These are phyloP conservation scores for Pangasius mekongensis DNA, from an alignment of 2,797 vertebrate genomes.

Conservation along the genomic window DNA sequence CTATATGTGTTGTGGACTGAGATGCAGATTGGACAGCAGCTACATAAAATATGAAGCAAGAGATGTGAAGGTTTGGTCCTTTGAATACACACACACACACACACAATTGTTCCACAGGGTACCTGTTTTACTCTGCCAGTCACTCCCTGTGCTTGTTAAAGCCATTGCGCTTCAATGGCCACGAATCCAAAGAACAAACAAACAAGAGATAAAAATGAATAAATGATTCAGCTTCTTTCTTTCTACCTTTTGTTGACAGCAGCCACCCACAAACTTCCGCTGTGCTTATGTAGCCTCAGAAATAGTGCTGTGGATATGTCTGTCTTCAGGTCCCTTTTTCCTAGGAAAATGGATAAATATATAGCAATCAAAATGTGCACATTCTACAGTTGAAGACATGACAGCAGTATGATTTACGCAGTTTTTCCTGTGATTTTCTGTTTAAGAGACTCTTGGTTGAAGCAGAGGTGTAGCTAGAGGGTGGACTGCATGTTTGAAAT, in stretches of 20 bases:
- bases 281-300: slow-evolving; percentile 2
- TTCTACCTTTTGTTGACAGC: slow-evolving; percentile 27
- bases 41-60: slow-evolving; percentile 18
- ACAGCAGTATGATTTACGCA: background rate
- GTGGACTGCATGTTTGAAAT: background rate
- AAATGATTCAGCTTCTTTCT: slow-evolving; percentile 30
- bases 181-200: slow-evolving; percentile 32
- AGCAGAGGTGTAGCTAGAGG: background rate
- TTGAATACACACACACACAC: background rate
- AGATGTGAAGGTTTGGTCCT: background rate
- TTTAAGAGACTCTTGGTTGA: background rate
- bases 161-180: background rate
- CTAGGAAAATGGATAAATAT: background rate
- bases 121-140: background rate
- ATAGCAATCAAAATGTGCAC: background rate
- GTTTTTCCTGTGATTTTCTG: background rate
- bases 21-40: background rate
- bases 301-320: background rate
- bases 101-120: background rate
- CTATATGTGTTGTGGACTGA: slow-evolving; percentile 6
- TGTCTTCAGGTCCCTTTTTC: background rate
- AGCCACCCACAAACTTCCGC: slow-evolving; percentile 26
- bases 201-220: slow-evolving; percentile 12
- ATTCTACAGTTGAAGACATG: background rate
- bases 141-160: background rate